phyloP scores from a whole-genome alignment of 1,140 invertebrate species.

The Drosophila nasuta region DNA sequence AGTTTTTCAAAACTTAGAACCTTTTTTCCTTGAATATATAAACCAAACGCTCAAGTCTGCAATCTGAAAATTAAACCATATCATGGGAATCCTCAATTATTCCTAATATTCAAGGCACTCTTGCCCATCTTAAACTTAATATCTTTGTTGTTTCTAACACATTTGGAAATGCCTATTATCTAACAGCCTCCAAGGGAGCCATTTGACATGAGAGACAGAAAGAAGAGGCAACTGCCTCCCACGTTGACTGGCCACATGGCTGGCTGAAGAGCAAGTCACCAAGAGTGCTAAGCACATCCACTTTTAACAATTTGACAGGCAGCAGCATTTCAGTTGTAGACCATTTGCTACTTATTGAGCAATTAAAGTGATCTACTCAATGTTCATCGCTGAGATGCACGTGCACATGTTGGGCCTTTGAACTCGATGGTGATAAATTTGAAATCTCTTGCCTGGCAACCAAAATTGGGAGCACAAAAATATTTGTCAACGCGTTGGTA shows the following conservation, averaged over 20 bases:
- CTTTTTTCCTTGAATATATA: too few species aligned
- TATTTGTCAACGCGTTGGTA: constrained; percentile 70
- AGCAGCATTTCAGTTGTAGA: constrained; percentile 25
- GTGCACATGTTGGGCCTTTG: constrained; percentile 42
- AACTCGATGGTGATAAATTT: constrained; percentile 35
- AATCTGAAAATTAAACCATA: too few species aligned
- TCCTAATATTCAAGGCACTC: not conserved
- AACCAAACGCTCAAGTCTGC: too few species aligned
- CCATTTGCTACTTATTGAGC: constrained; percentile 64
- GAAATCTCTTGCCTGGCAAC: constrained; percentile 32
- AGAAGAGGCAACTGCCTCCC: constrained; percentile 28
- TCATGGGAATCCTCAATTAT: not conserved
- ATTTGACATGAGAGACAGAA: not conserved
- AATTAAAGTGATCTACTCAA: constrained; percentile 54
- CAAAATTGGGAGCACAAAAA: constrained; percentile 18
- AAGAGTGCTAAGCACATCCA: constrained; percentile 18
- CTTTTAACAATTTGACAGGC: constrained; percentile 23
- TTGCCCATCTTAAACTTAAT: not conserved
- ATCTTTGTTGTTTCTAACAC: not conserved
- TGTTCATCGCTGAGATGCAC: constrained; percentile 34
- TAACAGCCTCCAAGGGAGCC: constrained; percentile 30
- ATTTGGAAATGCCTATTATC: constrained; percentile 22
- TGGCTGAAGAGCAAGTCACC: not conserved
- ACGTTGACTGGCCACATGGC: constrained; percentile 34
- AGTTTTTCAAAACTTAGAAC: too few species aligned